These are phyloP conservation scores for Melieria picta DNA, from an alignment of 2,888 invertebrate genomes.

Conservation along the genomic window DNA sequence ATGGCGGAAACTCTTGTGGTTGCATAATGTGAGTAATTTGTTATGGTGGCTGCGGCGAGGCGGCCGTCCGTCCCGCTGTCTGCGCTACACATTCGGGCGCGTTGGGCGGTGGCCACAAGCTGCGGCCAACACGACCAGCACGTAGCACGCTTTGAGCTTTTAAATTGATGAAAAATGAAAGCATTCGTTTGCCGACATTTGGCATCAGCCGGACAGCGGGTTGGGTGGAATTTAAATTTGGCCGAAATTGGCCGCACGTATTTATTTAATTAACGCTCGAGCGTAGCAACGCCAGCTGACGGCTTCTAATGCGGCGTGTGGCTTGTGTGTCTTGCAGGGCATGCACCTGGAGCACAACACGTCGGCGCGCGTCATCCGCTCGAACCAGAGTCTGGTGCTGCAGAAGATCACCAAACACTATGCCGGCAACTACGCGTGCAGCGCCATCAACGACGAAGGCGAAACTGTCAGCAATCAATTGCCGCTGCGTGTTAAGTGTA, in stretches of 20 bases:
- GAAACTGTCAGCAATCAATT: slow-evolving; percentile 89
- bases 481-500: slow-evolving; percentile 87
- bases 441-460: slow-evolving; percentile 87
- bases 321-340: slow-evolving; percentile 69
- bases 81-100: too few species aligned
- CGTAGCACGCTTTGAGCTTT: too few species aligned
- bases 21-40: slow-evolving; percentile 81
- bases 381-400: slow-evolving; percentile 90
- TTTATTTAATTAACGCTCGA: too few species aligned
- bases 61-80: neutral
- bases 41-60: slow-evolving; percentile 5
- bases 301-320: too few species aligned
- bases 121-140: too few species aligned
- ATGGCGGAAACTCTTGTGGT: slow-evolving; percentile 85
- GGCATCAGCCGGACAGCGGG: too few species aligned
- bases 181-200: too few species aligned
- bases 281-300: too few species aligned
- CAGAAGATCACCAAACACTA: slow-evolving; percentile 88
- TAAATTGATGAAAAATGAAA: too few species aligned
- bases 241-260: too few species aligned
- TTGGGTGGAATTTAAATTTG: too few species aligned
- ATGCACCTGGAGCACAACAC: slow-evolving; percentile 84
- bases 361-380: slow-evolving; percentile 86
- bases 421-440: slow-evolving; percentile 88
- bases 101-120: too few species aligned